Evolutionary conservation across 2,113 vertebrate species (phyloP).

Genomic region (Spizaetus ornatus): DNA sequence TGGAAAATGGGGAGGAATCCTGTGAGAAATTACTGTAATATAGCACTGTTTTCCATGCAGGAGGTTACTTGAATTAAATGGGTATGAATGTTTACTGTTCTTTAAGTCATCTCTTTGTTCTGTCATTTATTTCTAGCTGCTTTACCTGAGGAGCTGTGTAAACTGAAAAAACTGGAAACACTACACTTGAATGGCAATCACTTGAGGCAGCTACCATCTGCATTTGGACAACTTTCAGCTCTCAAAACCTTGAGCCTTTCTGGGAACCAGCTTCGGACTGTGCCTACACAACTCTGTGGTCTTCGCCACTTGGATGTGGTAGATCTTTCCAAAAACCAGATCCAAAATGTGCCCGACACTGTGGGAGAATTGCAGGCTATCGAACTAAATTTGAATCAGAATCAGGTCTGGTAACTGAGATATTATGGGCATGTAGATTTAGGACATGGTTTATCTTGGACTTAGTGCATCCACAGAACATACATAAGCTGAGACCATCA

Average conservation of each 20-base stretch:
- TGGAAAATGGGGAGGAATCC: background rate
- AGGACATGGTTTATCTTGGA: background rate
- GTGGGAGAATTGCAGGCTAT: constrained; percentile 90
- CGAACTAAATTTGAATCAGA: constrained; percentile 98
- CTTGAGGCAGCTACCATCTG: constrained; percentile 79
- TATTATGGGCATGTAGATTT: background rate
- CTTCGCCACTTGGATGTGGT: constrained; percentile 90
- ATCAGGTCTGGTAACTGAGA: constrained; percentile 82
- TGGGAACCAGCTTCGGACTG: constrained; percentile 84
- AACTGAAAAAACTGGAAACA: constrained; percentile 92
- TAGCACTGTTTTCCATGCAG: background rate
- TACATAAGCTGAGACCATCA: background rate
- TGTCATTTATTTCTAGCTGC: constrained; percentile 61
- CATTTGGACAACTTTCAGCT: constrained; percentile 84
- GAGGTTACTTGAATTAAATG: background rate
- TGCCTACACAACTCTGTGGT: constrained; percentile 83
- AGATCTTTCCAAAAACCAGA: constrained; percentile 92
- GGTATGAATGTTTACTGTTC: background rate
- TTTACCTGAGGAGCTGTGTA: constrained; percentile 87
- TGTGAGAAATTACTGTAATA: background rate
- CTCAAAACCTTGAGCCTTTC: constrained; percentile 88
- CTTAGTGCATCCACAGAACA: background rate
- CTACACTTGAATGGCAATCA: constrained; percentile 87
- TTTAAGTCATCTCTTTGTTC: background rate
- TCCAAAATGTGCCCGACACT: constrained; percentile 81